Percentiles rank a stretch among this genome's conserved stretches.
Conservation (phyloP, 2,888 invertebrate species). For the Notocelia uddmanniana region DNA sequence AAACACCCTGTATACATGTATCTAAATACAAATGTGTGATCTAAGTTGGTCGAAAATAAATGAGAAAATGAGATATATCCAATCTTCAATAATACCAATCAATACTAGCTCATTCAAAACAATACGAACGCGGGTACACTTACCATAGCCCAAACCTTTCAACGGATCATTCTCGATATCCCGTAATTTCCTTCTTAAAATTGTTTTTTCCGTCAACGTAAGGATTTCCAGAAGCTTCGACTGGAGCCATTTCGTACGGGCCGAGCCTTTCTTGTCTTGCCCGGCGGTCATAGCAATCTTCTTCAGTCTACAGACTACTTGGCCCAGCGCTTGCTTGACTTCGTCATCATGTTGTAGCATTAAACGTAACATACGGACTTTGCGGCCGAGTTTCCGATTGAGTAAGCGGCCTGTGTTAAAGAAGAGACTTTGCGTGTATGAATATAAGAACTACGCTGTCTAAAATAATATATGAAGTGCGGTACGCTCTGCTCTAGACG, state of each 20-base stretch:
- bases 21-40: too few species aligned
- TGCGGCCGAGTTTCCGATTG: conserved; percentile 70
- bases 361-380: conserved; percentile 68
- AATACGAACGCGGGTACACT: conserved; percentile 25
- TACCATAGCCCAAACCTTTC: conserved; percentile 63
- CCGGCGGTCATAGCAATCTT: conserved; percentile 69
- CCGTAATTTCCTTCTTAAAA: conserved; percentile 64
- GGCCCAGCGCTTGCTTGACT: conserved; percentile 69
- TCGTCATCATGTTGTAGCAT: conserved; percentile 72
- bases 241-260: conserved; percentile 73
- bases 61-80: too few species aligned
- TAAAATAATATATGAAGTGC: neutral
- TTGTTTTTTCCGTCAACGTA: conserved; percentile 73
- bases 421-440: neutral
- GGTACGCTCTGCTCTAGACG: neutral
- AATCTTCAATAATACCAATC: neutral
- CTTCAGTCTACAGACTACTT: conserved; percentile 73
- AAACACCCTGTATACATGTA: too few species aligned
- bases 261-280: conserved; percentile 57
- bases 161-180: conserved; percentile 61
- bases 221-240: conserved; percentile 74
- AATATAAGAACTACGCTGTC: neutral
- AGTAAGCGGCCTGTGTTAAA: conserved; percentile 63
- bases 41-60: too few species aligned
- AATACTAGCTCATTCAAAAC: neutral